Evolutionary conservation across 2,888 invertebrate genomes (phyloP), one percentile per base, ranked within the genome.

Genomic region (Arctia plantaginis): DNA sequence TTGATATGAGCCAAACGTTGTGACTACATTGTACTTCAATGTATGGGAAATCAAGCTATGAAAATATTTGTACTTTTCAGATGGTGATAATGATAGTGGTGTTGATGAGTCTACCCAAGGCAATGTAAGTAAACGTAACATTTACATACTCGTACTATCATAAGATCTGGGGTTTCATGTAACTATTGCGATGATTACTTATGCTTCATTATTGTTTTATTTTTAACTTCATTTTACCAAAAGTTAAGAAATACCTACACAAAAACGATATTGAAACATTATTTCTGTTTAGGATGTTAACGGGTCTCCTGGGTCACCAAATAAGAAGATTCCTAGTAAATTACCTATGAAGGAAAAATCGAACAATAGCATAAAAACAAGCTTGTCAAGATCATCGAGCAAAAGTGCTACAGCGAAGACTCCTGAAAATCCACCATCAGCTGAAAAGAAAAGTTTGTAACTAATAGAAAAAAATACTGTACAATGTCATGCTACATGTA

Each of bases 81-180:
- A 98, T 95, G 97, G 97, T 59, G 98, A 98, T 90, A 98, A 98
- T 86, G 98, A 98, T 87, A 98, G 98, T 89, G 98, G 98, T 66
- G 98, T 98, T 47, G 98, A 98, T 91, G 98, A 98, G 91, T 97
- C 97, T 75, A 97, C 97, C 73, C 98, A 98, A 93, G 97, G 97
- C 93, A 97, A 97, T 95, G 97, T 98, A 95, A 97, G 97, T 96
- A 83, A 7, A 59, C 69, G n/a, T 47, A 55, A 55, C 13, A 23
- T 23, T 33, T 33, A 51, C 51, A 51, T 23, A 51, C 51, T 51
- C 23, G 51, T 51, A 51, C 51, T 51, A 51, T 51, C 8, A 51
- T 20, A 33, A 30, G 13, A 33, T 64, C 30, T 47, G 18, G 20
- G 18, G 47, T 10, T 51, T 13, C 12, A 55, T n/a, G 55, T n/a